Evolutionary conservation across 1,140 invertebrate species (phyloP), one percentile per base, ranked within the genome.

Genomic region (Papilio xuthus): DNA sequence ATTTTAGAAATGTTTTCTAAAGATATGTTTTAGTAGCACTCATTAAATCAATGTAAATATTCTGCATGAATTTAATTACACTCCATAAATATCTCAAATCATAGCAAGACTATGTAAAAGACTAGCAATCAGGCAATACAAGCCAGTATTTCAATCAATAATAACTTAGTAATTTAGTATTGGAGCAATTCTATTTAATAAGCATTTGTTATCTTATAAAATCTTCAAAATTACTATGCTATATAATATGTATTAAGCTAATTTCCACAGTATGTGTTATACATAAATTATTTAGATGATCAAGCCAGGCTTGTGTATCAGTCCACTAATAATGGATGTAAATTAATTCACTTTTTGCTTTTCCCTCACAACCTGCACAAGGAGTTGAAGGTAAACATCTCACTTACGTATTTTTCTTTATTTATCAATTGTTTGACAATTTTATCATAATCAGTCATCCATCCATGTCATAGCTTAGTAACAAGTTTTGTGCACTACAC

Each of bases 361-460:
- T 90, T 87, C 85, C 80, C 70, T 7, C 7, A 37, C 84, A 82
- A 86, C 83, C 80, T 80, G 84, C 86, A 92, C 90, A 83, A 93
- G 91, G 91, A 93, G 80, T 82, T 93, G 73, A 93, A 93, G 91
- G 91, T 93, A 93, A 91, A 78, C 81, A 85, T 80, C 73, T 80
- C 78, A 78, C 42, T 56, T 79, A 44, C n/a, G n/a, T n/a, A 18
- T 77, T 78, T 75, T 8, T 71, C 6, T 60, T 60, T 26, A 60
- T 60, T 26, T 60, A 23, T 60, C 20, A 12, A 60, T 23, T 60
- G 7, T 60, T 26, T 26, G 20, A 60, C 26, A 6, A 15, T 13
- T 60, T 60, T 60, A 67, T 67, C 26, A 67, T 67, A 26, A 67
- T 67, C 60, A 32, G 13, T 67, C 60, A n/a, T 53, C 44, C 26